Conservation (phyloP, 2,888 invertebrate genomes). For the Rhogogaster chlorosoma region DNA sequence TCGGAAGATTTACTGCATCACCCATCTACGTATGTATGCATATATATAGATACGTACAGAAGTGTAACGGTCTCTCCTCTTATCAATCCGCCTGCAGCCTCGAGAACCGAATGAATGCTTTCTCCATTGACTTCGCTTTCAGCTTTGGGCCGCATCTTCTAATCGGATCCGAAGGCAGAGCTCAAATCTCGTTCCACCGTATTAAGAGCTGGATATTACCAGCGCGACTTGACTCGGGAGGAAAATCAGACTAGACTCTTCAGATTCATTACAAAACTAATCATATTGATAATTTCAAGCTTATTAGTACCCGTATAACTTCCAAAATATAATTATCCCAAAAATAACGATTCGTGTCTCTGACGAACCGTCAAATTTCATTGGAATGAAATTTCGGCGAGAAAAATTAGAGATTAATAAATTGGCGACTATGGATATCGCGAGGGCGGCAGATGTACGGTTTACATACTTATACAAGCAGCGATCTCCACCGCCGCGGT, state of each 20-base stretch:
- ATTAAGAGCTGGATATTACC: conserved; percentile 34
- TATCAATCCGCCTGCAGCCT: conserved; percentile 60
- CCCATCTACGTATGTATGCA: not conserved
- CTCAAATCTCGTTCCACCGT: conserved; percentile 57
- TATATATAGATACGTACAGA: conserved; percentile 12
- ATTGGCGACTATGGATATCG: not conserved
- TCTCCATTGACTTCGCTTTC: conserved; percentile 49
- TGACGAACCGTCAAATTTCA: not conserved
- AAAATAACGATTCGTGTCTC: not conserved
- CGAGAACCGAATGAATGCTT: conserved; percentile 42
- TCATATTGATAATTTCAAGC: not conserved
- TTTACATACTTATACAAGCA: not conserved
- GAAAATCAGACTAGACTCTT: not conserved
- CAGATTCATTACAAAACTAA: not conserved
- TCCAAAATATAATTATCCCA: too few relatives aligned
- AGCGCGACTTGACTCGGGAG: too few relatives aligned
- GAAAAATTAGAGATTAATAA: not conserved
- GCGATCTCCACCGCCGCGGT: not conserved
- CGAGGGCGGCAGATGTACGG: conserved; percentile 29
- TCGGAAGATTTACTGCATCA: not conserved
- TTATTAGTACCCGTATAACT: too few relatives aligned
- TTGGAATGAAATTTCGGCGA: not conserved
- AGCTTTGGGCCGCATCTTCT: conserved; percentile 58
- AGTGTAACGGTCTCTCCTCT: conserved; percentile 55
- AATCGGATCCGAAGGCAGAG: conserved; percentile 62